Conservation (phyloP, 2,797 vertebrate species). For the Pseudopleuronectes americanus region DNA sequence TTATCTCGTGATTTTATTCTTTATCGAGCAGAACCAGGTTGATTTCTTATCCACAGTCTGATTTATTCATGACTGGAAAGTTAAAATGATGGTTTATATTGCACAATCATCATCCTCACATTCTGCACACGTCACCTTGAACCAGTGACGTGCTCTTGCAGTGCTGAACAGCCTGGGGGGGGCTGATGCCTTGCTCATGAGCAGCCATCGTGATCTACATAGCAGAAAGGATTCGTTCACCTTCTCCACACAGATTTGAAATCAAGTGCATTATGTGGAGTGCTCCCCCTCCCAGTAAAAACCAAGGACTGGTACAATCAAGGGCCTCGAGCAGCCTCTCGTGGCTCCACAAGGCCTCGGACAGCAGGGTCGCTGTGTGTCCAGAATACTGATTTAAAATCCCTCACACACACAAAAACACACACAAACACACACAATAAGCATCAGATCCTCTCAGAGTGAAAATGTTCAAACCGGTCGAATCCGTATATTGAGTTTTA, state of each 20-base stretch:
- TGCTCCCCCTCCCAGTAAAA: constrained; percentile 8
- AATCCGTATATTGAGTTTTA: too few species aligned
- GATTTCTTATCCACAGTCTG: too few species aligned
- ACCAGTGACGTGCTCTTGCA: constrained; percentile 1
- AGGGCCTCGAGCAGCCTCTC: constrained; percentile 12
- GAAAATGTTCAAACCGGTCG: too few species aligned
- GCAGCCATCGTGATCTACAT: too few species aligned
- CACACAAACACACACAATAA: constrained; percentile 6
- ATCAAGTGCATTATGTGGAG: neutral
- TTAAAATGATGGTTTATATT: neutral
- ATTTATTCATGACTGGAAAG: too few species aligned
- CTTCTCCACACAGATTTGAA: neutral
- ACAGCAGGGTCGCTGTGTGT: constrained; percentile 33
- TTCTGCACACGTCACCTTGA: neutral
- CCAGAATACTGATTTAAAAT: constrained; percentile 43
- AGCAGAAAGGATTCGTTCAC: neutral
- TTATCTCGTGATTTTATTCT: too few species aligned
- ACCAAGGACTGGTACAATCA: constrained; percentile 25
- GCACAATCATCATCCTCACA: neutral
- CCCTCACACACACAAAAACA: constrained; percentile 9
- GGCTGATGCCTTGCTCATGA: neutral
- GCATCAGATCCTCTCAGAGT: neutral
- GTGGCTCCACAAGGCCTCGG: constrained; percentile 33
- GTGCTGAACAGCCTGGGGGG: too few species aligned
- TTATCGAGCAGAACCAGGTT: too few species aligned